Evolutionary conservation across 2,888 invertebrate species (phyloP), one percentile per base, ranked within the genome.

Genomic region (Dicyrtoma fusca): DNA sequence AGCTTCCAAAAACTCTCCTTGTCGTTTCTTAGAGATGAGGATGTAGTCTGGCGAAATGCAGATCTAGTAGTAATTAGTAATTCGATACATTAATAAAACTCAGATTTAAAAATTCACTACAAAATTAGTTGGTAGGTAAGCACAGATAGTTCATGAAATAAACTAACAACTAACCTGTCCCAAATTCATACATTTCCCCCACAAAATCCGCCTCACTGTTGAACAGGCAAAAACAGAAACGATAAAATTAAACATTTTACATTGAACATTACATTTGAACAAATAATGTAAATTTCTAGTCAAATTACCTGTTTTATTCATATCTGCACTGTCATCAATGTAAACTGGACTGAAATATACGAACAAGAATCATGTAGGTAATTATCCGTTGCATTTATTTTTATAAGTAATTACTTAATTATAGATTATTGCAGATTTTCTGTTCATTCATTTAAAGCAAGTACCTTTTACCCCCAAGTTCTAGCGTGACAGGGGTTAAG

Each of bases 21-120:
- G 90, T 0, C 92, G 86, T 82, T 90, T 89, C 44, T 69, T 59
- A 13, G 90, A 88, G 84, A 94, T 94, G 1, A 98, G 85, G 19
- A 98, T 82, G 82, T 96, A 98, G 85, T 98, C 97, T 0, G 97
- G 97, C 0, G 97, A 94, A 77, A 99, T 92, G 84, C 98, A 98
- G 0, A 96, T 97, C 85, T 98, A 97, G 8, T 34, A 34, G 34
- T 5, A 5, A 8, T 34, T 34, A 34, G 8, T 34, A 34, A 5
- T 5, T 34, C 34, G 8, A 34, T 5, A 8, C 8, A 34, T 34
- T 34, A 34, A 34, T 34, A 5, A 34, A n/a, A n/a, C n/a, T 34
- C 34, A 5, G 34, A 34, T 34, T 34, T 34, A n/a, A n/a, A n/a
- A n/a, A n/a, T n/a, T n/a, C n/a, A n/a, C n/a, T n/a, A n/a, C n/a